Evolutionary conservation across 1,140 invertebrate genomes (phyloP).

Genomic region (Condylostylus longicornis): DNA sequence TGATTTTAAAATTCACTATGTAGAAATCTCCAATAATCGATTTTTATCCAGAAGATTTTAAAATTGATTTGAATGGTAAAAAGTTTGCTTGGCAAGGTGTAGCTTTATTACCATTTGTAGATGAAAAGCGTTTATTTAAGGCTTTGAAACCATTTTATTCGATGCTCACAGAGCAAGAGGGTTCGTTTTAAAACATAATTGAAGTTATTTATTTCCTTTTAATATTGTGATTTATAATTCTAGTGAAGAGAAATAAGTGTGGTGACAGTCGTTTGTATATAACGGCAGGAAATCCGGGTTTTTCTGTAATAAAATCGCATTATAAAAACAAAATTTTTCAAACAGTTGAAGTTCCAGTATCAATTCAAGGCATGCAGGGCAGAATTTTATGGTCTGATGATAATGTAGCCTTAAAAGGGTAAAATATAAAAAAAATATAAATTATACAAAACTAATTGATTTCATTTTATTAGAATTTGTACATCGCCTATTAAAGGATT

Average conservation of each 20-base stretch:
- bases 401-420: constrained; percentile 47
- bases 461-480: constrained; percentile 34
- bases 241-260: constrained; percentile 44
- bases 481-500: constrained; percentile 54
- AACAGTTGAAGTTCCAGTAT: constrained; percentile 37
- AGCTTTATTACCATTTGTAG: constrained; percentile 93
- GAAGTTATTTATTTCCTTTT: constrained; percentile 4
- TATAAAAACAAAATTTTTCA: constrained; percentile 42
- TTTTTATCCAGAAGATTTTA: constrained; percentile 97
- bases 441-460: background rate
- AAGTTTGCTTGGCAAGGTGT: constrained; percentile 99
- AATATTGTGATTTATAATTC: constrained; percentile 10
- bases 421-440: constrained; percentile 17
- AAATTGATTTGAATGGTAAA: constrained; percentile 98
- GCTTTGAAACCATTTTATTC: constrained; percentile 70
- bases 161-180: constrained; percentile 65
- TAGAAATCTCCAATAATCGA: constrained; percentile 92
- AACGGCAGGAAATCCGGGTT: constrained; percentile 47
- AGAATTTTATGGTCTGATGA: constrained; percentile 54
- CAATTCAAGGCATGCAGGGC: constrained; percentile 57
- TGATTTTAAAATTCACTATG: too few relatives aligned
- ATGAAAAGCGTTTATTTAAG: constrained; percentile 79
- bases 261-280: constrained; percentile 74
- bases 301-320: constrained; percentile 50
- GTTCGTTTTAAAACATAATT: constrained; percentile 30